These are phyloP conservation scores for Himantopus leucocephalus DNA, from an alignment of 2,113 vertebrate species.

Conservation along the genomic window DNA sequence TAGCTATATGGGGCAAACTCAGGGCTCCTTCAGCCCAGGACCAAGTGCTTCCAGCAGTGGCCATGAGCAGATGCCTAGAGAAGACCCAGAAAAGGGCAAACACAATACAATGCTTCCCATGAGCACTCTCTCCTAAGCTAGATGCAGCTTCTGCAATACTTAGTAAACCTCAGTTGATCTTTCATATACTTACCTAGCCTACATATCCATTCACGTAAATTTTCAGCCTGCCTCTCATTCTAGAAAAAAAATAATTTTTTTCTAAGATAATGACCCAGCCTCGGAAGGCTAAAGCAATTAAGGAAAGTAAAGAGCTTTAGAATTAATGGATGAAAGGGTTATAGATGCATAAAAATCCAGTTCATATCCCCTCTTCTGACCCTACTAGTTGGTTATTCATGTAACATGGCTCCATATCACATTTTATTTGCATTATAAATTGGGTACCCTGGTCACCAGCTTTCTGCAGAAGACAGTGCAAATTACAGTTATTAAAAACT, in stretches of 20 bases:
- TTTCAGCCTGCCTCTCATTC: not conserved
- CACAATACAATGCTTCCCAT: not conserved
- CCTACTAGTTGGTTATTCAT: not conserved
- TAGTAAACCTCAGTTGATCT: not conserved
- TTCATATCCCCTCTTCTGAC: not conserved
- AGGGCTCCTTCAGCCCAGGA: not conserved
- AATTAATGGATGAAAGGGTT: not conserved
- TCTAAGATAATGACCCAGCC: not conserved
- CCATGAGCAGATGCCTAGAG: not conserved
- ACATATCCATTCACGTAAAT: not conserved
- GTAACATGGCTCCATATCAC: not conserved
- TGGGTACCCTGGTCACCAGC: not conserved
- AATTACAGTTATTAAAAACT: not conserved
- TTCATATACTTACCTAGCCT: not conserved
- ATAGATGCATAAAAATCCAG: not conserved
- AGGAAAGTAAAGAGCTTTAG: not conserved
- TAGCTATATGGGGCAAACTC: not conserved
- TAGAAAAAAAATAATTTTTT: not conserved
- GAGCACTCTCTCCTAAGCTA: not conserved
- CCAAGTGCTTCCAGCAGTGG: not conserved
- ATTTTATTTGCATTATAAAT: not conserved
- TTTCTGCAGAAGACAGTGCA: not conserved
- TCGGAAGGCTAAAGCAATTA: not conserved
- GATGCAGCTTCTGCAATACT: not conserved
- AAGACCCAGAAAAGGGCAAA: not conserved